These are phyloP conservation scores for Conomelus anceps DNA, from an alignment of 2,888 invertebrate genomes.

Conservation along the genomic window DNA sequence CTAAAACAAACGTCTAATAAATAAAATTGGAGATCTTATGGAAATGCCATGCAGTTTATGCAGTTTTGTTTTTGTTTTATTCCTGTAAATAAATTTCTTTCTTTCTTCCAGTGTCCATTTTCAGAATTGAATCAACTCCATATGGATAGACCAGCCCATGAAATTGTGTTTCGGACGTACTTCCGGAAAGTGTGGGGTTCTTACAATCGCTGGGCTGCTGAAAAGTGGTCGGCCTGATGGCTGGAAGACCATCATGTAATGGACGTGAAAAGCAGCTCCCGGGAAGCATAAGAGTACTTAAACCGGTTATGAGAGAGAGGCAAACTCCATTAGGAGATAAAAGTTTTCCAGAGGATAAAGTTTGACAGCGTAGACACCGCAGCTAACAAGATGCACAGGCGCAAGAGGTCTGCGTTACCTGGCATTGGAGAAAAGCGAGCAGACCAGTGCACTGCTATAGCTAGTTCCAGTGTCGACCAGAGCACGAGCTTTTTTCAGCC, in stretches of 20 bases:
- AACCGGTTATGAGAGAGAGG: slow-evolving; percentile 8
- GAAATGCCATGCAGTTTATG: no score
- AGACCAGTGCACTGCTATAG: no score
- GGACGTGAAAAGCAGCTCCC: neutral
- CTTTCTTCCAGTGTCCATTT: neutral
- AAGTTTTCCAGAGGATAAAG: slow-evolving; percentile 6
- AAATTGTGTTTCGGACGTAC: neutral
- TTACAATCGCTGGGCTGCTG: no score
- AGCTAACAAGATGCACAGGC: slow-evolving; percentile 8
- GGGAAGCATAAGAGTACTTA: slow-evolving; percentile 2
- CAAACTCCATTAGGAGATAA: slow-evolving; percentile 5
- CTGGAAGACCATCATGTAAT: neutral
- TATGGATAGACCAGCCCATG: neutral
- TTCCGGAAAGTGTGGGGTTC: neutral
- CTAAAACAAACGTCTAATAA: no score
- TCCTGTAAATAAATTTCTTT: neutral
- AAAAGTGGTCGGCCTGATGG: neutral
- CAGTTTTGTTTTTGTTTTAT: no score
- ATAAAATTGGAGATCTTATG: no score
- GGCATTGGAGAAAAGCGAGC: neutral
- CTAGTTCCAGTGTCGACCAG: neutral
- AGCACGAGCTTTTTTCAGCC: slow-evolving; percentile 1
- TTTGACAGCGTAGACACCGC: neutral
- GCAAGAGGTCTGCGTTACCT: neutral
- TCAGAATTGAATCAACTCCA: neutral